phyloP scores from a whole-genome alignment of 2,888 invertebrate species.

The Aporophyla lueneburgensis region DNA sequence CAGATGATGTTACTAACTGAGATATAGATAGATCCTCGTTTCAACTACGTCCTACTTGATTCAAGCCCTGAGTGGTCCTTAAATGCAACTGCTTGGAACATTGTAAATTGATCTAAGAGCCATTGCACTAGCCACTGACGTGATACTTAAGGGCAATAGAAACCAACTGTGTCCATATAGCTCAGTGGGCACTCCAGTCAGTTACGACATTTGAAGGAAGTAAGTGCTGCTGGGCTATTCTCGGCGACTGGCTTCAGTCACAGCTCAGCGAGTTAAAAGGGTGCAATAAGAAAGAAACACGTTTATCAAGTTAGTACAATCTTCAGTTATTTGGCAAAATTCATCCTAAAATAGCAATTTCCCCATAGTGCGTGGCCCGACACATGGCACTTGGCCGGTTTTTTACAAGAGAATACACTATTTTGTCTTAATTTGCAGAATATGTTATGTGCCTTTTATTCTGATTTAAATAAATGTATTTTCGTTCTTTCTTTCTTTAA shows the following conservation, averaged over 20 bases:
- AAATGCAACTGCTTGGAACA: background rate
- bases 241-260: background rate
- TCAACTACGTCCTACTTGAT: accelerated
- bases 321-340: too few relatives aligned
- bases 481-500: too few relatives aligned
- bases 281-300: too few relatives aligned
- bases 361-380: too few relatives aligned
- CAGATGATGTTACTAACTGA: background rate
- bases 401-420: background rate
- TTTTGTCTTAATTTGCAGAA: background rate
- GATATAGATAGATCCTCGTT: background rate
- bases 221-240: background rate
- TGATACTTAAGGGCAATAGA: background rate
- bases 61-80: background rate
- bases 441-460: background rate
- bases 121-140: background rate
- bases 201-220: background rate
- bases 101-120: background rate
- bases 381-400: too few relatives aligned
- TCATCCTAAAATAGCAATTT: too few relatives aligned
- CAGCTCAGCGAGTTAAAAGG: background rate
- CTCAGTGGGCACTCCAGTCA: background rate
- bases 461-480: background rate
- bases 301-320: too few relatives aligned
- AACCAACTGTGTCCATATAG: background rate